Base-by-base conservation (phyloP, 1,140 invertebrate species). In the Drosophila pseudoobscura region DNA sequence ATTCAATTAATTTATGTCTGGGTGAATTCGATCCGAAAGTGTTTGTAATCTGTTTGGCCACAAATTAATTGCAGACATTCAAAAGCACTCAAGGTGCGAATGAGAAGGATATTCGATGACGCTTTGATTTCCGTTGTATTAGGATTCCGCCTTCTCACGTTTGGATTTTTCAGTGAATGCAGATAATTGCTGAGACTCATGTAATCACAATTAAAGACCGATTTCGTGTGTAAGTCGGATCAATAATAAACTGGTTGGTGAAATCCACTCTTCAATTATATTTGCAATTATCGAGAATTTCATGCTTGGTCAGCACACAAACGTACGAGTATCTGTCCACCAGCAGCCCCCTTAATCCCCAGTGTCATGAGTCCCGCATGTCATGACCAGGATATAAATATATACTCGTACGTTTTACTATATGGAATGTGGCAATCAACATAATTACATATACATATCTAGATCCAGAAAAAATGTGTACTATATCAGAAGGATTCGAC, bases 241-340 rank as follows among this genome's bases (percentile, higher is more conserved):
- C 51, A 61, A 61, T 70, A 56, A 49, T 61, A 76, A 51, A 4
- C 24, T 52, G 35, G 15, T 62, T 50, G 17, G 41, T 39, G 26
- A 53, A 6, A 29, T 39, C 58, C 29, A 29, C 58, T 60, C 52
- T 53, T 50, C 59, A 54, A 52, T 83, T 65, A 84, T 69, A 56
- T 58, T 78, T 83, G 61, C 75, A 82, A 83, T 83, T 83, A 77
- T 83, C 50, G 59, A 11, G 11, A 47, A 77, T 66, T 82, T 80
- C 66, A 55, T 71, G 78, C 62, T 50, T 74, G 75, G 56, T 24
- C 63, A 69, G 58, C 79, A 56, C 39, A 51, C 50, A 49, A 62
- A 53, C 44, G 45, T 57, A n/a, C n/a, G n/a, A n/a, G n/a, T n/a
- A 46, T 29, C 51, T 35, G 44, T 5, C 31, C 41, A 41, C 50